Evolutionary conservation across 2,113 vertebrate genomes (phyloP), one percentile per base, ranked within the genome.

Genomic region (Papio anubis): DNA sequence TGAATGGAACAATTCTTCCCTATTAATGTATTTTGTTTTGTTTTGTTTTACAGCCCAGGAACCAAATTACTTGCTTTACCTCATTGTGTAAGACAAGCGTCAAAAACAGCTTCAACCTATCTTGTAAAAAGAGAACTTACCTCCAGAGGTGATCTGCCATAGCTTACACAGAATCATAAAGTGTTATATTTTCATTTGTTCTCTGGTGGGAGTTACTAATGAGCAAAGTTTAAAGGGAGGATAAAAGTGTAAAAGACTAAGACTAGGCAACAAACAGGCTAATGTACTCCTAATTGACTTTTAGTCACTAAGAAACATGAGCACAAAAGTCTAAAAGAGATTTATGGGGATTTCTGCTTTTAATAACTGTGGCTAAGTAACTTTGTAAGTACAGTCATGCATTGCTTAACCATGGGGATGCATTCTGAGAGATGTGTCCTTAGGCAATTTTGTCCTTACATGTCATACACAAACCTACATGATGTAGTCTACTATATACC

Each of bases 231-330:
- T 52, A 94, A 88, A 95, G 25, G 48, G 78, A 0, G 43, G 66
- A 88, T 72, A 75, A 82, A 96, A 95, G 38, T 64, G 2, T 82
- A 91, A 95, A 72, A 95, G 30, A 91, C 30, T 48, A 92, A 94
- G 27, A 66, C 21, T n/a, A 66, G 11, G 73, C 35, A 91, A 84
- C 55, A 72, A 89, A 59, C n/a, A 61, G 43, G 16, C 32, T 76
- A 94, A 93, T 73, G 3, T 79, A 68, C 32, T 94, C 27, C 61
- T 88, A 75, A 92, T 2, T 85, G 35, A 52, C 23, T 72, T 85
- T 95, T 68, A 94, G 35, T 86, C 50, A 91, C 72, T 40, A 82
- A 81, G 59, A n/a, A 59, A 93, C 30, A 59, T 48, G 21, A 86
- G 35, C 73, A 94, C 90, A 92, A 78, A 88, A 76, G 38, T 40